Base-by-base conservation (phyloP, 2,113 vertebrate genomes). In the Amblyornis subalaris region DNA sequence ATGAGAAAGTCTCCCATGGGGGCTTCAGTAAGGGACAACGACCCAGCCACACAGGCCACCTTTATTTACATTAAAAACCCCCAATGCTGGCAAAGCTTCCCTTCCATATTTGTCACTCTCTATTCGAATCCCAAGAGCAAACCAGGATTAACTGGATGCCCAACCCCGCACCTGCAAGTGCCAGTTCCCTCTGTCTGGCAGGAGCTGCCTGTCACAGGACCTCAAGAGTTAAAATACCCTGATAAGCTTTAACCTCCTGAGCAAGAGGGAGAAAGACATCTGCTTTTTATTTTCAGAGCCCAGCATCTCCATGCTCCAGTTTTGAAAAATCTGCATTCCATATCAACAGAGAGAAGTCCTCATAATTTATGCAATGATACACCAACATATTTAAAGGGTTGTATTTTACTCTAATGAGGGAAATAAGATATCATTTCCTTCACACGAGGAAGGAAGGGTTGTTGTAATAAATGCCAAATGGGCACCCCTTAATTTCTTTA, bases 241-340 rank as follows among this genome's bases (percentile, higher is more conserved):
- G 93, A 94, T 95, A 96, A 94, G 78, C 53, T 95, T 74, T 81
- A 91, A 55, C 81, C 87, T 96, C 72, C 74, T 58, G 65, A 89
- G 79, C 61, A n/a, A 89, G 36, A 85, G 24, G 35, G 57, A 51
- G 90, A 94, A 93, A 93, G 86, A 97, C 98, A 98, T 98, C 98
- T 98, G 98, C 97, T 98, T 98, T 97, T 97, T 96, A 98, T 98
- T 98, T 98, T 94, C 82, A 15, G 64, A 94, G 91, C 96, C 97
- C 87, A 2, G 75, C 77, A 57, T 95, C 96, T 96, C 67, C 50
- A 85, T 55, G 53, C 94, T 96, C 88, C 64, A 19, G 90, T 84
- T 96, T 95, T 98, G 94, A 97, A 93, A 94, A 97, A 96, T 96
- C 97, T 97, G 93, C 93, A 45, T 97, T 97, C 96, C 93, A 51